phyloP scores from a whole-genome alignment of 92 coral and sea anemone species.

The Epizoanthus rinbou region DNA sequence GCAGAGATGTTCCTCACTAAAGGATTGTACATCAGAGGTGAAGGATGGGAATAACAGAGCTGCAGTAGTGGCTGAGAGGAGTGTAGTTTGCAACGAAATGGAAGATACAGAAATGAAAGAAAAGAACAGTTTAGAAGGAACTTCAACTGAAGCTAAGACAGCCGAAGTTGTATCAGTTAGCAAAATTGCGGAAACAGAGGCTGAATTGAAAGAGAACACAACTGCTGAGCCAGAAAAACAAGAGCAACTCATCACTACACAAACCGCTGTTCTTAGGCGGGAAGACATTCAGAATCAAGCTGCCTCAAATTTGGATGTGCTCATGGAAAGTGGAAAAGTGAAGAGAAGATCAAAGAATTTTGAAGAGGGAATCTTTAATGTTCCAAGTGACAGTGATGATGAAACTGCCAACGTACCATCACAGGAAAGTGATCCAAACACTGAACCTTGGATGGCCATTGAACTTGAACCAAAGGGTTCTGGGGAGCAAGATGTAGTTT shows the following conservation, averaged over 20 bases:
- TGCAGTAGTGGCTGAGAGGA: background rate
- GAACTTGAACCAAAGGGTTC: conserved; percentile 40
- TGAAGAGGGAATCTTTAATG: conserved; percentile 72
- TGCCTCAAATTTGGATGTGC: conserved; percentile 47
- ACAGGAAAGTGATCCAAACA: conserved; percentile 18
- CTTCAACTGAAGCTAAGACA: background rate
- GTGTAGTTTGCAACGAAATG: background rate
- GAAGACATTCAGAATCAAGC: background rate
- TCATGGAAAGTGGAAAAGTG: conserved; percentile 76
- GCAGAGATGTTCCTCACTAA: conserved; percentile 7
- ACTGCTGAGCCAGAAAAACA: conserved; percentile 40
- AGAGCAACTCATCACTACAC: background rate
- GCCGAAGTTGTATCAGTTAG: conserved; percentile 15
- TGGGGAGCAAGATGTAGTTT: conserved; percentile 7
- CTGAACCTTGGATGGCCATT: background rate
- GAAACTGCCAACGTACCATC: conserved; percentile 35
- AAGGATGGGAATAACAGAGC: background rate
- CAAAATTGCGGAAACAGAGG: background rate
- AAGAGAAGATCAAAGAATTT: conserved; percentile 79
- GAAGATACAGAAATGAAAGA: background rate
- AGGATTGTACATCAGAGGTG: background rate
- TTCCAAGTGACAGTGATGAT: conserved; percentile 63
- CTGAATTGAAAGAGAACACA: conserved; percentile 29
- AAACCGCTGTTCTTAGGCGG: conserved; percentile 22
- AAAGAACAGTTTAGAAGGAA: conserved; percentile 1